These are phyloP conservation scores for Lemur catta DNA, from an alignment of 2,797 vertebrate species.

Conservation along the genomic window DNA sequence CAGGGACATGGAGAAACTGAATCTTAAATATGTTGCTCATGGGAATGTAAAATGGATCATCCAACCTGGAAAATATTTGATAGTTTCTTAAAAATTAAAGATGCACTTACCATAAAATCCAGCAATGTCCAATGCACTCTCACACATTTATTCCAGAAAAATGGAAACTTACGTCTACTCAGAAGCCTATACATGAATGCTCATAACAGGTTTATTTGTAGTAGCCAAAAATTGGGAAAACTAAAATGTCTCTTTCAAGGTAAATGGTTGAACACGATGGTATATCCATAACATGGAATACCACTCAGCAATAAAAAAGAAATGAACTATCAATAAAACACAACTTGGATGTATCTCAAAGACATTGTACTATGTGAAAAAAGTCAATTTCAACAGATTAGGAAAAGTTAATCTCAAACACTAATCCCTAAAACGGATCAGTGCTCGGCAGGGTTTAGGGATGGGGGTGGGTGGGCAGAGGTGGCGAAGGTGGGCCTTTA, in stretches of 20 bases:
- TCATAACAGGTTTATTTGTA: not conserved
- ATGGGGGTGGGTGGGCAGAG: not conserved
- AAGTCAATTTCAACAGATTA: not conserved
- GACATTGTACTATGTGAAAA: not conserved
- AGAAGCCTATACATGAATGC: not conserved
- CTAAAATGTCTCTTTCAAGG: not conserved
- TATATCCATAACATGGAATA: not conserved
- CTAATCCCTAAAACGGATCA: not conserved
- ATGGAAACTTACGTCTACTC: not conserved
- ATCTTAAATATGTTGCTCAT: not conserved
- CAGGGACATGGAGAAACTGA: not conserved
- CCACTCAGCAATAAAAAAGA: not conserved
- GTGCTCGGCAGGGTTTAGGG: not conserved
- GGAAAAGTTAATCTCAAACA: not conserved
- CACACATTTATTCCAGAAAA: not conserved
- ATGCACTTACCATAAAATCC: not conserved
- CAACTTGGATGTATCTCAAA: not conserved
- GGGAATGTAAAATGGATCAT: not conserved
- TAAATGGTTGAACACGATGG: not conserved
- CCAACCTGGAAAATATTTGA: not conserved
- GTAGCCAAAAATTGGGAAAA: not conserved
- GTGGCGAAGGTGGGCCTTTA: not conserved
- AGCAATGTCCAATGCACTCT: not conserved
- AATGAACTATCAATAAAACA: not conserved
- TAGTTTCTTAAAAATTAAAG: not conserved